These are phyloP conservation scores for Sebastes alutus DNA, from an alignment of 2,797 vertebrate genomes.

Conservation along the genomic window DNA sequence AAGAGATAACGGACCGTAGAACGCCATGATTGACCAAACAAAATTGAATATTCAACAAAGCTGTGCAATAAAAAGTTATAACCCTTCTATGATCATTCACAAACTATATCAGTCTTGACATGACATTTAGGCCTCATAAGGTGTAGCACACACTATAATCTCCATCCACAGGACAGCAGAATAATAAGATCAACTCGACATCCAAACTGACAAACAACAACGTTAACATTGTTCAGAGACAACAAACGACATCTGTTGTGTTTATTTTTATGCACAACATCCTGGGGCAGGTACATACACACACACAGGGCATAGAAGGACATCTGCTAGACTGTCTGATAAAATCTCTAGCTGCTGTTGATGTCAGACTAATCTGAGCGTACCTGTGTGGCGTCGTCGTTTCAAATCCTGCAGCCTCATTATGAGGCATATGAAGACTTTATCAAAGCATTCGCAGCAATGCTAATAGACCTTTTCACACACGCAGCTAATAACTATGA, in stretches of 20 bases:
- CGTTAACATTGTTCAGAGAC: constrained; percentile 23
- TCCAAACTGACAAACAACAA: constrained; percentile 41
- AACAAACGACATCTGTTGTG: constrained; percentile 43
- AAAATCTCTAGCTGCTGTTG: constrained; percentile 52
- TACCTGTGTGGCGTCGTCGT: constrained; percentile 24
- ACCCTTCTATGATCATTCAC: not conserved
- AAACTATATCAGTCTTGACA: not conserved
- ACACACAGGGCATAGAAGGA: constrained; percentile 12
- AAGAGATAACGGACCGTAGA: too few relatives aligned
- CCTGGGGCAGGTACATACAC: constrained; percentile 28
- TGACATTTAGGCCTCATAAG: not conserved
- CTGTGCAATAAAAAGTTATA: not conserved
- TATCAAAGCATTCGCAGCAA: constrained; percentile 26
- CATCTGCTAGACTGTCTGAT: constrained; percentile 47
- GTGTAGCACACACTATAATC: not conserved
- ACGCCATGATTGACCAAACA: too few relatives aligned
- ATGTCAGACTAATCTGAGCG: constrained; percentile 32
- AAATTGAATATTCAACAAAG: too few relatives aligned
- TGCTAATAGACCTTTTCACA: constrained; percentile 17
- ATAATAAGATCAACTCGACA: not conserved
- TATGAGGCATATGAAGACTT: constrained; percentile 16
- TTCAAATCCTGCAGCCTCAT: constrained; percentile 41
- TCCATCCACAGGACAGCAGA: not conserved
- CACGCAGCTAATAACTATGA: constrained; percentile 12
- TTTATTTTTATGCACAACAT: constrained; percentile 38